These are phyloP conservation scores for Macrosteles quadrilineatus DNA, from an alignment of 1,140 invertebrate genomes.

Conservation along the genomic window DNA sequence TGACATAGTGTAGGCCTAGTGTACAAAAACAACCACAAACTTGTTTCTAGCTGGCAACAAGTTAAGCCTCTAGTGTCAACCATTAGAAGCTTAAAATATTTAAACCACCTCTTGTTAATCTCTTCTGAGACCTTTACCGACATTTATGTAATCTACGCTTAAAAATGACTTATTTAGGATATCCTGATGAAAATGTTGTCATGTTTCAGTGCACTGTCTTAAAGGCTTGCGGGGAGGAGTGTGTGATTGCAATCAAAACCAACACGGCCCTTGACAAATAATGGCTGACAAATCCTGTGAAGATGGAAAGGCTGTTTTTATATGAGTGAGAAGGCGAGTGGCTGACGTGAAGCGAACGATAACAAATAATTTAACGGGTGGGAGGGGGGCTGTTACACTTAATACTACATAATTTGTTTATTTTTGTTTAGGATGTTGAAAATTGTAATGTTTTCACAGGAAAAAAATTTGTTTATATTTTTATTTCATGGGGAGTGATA, in stretches of 20 bases:
- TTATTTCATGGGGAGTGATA: conserved; percentile 15
- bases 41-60: too few species aligned
- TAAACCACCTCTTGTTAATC: too few species aligned
- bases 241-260: conserved; percentile 91
- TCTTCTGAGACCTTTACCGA: too few species aligned
- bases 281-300: conserved; percentile 47
- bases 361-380: conserved; percentile 6
- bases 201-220: conserved; percentile 79
- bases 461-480: background rate
- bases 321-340: conserved; percentile 24
- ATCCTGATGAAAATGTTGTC: too few species aligned
- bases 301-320: conserved; percentile 32
- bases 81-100: too few species aligned
- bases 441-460: conserved; percentile 24
- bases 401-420: background rate
- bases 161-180: too few species aligned
- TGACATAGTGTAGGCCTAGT: too few species aligned
- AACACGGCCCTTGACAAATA: conserved; percentile 93
- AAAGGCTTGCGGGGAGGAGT: conserved; percentile 89
- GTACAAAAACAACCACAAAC: too few species aligned
- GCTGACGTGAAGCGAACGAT: background rate
- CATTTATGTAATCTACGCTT: too few species aligned
- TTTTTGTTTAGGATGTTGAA: conserved; percentile 13
- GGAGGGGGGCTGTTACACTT: conserved; percentile 10
- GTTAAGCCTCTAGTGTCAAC: too few species aligned